phyloP scores from a whole-genome alignment of 2,113 vertebrate genomes.

The Cryptoleucopteryx plumbea region DNA sequence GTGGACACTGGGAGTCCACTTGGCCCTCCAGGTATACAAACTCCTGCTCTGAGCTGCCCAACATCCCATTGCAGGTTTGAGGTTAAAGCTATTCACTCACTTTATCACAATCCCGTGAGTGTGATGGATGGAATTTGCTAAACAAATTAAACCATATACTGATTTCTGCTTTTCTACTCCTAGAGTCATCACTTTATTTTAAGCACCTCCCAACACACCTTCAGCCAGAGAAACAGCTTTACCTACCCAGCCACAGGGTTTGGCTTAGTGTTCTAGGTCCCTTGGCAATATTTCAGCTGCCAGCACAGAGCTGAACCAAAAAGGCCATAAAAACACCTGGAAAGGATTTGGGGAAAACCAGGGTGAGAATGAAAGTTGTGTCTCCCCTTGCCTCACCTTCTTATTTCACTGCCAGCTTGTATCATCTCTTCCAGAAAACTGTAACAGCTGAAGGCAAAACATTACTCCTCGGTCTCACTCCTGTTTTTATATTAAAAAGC shows the following conservation, averaged over 20 bases:
- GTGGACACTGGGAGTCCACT: background rate
- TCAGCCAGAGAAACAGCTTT: background rate
- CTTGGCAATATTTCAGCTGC: background rate
- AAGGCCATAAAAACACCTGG: background rate
- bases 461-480: rapidly evolving
- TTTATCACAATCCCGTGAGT: background rate
- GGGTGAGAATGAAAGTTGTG: background rate
- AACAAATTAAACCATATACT: background rate
- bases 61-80: background rate
- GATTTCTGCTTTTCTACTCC: background rate
- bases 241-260: background rate
- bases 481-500: background rate
- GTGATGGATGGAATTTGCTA: background rate
- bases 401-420: background rate
- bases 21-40: background rate
- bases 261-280: background rate
- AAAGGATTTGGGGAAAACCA: background rate
- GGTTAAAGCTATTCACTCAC: background rate
- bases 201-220: background rate
- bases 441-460: background rate
- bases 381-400: background rate
- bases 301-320: background rate
- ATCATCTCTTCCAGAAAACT: background rate
- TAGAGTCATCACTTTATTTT: background rate
- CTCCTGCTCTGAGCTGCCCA: background rate